A percentile compares a stretch with the other conserved stretches of the same genome.
phyloP scores from a whole-genome alignment of 2,888 invertebrate species.

The Drosophila parthenogenetica region DNA sequence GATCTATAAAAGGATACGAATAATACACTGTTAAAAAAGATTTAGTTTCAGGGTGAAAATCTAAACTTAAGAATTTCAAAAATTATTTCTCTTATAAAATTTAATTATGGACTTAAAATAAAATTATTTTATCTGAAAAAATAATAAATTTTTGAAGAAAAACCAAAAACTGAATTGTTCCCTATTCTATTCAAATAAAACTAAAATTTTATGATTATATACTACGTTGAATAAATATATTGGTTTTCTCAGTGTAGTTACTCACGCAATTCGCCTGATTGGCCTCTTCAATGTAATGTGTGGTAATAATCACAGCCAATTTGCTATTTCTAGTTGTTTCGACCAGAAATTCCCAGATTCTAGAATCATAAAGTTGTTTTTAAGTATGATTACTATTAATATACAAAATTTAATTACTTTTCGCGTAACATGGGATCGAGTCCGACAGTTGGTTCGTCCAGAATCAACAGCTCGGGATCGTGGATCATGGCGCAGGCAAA shows the following conservation, averaged over 20 bases:
- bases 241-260: slow-evolving; percentile 10
- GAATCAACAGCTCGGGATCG: slow-evolving; percentile 93
- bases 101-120: no score
- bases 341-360: slow-evolving; percentile 95
- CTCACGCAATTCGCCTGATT: slow-evolving; percentile 91
- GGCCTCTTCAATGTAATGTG: slow-evolving; percentile 97
- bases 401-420: slow-evolving; percentile 86
- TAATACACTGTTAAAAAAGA: not conserved
- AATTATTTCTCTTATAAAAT: no score
- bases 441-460: slow-evolving; percentile 98
- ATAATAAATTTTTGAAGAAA: no score
- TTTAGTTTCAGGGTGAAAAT: not conserved
- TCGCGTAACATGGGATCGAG: slow-evolving; percentile 95
- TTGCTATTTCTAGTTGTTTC: slow-evolving; percentile 89
- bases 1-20: slow-evolving; percentile 87
- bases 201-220: no score
- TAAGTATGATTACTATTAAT: not conserved
- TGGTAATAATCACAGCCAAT: slow-evolving; percentile 95
- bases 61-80: no score
- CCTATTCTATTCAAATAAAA: no score
- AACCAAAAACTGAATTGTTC: no score
- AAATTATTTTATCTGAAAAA: no score
- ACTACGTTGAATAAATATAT: no score
- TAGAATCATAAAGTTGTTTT: slow-evolving; percentile 79
- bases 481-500: slow-evolving; percentile 95